Conservation (phyloP, 2,888 invertebrate genomes). For the Conomelus anceps region DNA sequence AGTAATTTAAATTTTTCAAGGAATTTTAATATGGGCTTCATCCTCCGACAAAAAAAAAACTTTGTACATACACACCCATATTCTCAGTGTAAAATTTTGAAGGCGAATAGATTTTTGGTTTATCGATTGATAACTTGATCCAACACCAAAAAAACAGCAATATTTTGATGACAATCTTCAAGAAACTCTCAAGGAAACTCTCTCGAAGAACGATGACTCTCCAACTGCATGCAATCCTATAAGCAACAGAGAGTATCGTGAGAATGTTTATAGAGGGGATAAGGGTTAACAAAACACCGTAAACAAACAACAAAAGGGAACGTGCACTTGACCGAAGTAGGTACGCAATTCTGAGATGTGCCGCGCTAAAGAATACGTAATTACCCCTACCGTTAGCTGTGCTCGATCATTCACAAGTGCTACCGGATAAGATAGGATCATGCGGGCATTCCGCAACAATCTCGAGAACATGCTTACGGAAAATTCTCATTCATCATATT, state of each 20-base stretch:
- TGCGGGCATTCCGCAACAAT: background rate
- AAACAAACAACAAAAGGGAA: background rate
- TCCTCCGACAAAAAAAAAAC: too few species aligned
- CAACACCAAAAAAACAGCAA: background rate
- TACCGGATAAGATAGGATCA: background rate
- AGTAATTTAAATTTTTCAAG: too few species aligned
- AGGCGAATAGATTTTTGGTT: too few species aligned
- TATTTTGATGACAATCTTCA: background rate
- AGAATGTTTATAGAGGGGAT: background rate
- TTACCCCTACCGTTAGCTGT: background rate
- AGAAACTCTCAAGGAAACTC: background rate
- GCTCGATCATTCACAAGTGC: background rate
- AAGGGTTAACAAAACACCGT: background rate
- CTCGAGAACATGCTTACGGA: background rate
- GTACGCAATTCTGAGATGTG: background rate
- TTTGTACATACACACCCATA: too few species aligned
- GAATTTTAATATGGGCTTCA: too few species aligned
- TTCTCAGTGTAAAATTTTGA: too few species aligned
- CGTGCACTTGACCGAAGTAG: background rate
- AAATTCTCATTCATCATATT: background rate
- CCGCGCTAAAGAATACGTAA: background rate
- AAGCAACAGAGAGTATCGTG: background rate
- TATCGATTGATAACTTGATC: background rate
- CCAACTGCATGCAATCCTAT: background rate
- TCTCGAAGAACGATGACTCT: background rate